Base-by-base conservation (phyloP, 1,140 invertebrate genomes). In the Schmidtea mediterranea region DNA sequence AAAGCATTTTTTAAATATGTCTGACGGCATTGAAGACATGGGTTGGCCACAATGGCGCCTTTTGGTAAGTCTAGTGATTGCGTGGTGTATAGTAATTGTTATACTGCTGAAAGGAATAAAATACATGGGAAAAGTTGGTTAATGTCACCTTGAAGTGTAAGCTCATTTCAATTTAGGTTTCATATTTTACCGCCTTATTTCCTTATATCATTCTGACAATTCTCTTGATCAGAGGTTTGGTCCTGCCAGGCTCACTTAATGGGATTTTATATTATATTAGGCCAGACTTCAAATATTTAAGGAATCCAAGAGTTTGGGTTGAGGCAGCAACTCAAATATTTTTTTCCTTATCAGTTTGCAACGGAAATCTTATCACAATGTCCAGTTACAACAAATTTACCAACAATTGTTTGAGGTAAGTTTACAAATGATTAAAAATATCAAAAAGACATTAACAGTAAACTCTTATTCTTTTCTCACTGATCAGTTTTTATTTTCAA, bases 101-200 rank as follows among this genome's bases (percentile, higher is more conserved):
- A 86, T 82, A 0, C 71, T 92, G 10, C 89, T 83, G 82, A 90
- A 90, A 62, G 84, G 84, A 0, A 82, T 90, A 0, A 73, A 79
- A 50, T 84, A 80, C 61, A 76, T 82, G 18, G 84, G 84, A 51
- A 92, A 90, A 71, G 79, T 80, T 18, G 3, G 43, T 45, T 24
- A 8, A 8, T 22, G 15, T n/a, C 2, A 39, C 15, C 15, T 32
- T 32, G 10, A 6, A 32, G 10, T 32, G 10, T 32, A 32, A 32
- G 10, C n/a, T n/a, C 10, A 10, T 32, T 3, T 45, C 3, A 19
- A 6, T 21, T 36, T 6, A 48, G 46, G 40, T 49, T 13, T n/a
- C 48, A 2, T 80, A 80, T 57, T 78, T 80, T 52, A 80, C 78
- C n/a, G 77, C 78, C 9, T 67, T 79, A 0, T 80, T 79, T 57